Conservation (phyloP, 2,888 invertebrate genomes). For the Tetheella fluctuosa region DNA sequence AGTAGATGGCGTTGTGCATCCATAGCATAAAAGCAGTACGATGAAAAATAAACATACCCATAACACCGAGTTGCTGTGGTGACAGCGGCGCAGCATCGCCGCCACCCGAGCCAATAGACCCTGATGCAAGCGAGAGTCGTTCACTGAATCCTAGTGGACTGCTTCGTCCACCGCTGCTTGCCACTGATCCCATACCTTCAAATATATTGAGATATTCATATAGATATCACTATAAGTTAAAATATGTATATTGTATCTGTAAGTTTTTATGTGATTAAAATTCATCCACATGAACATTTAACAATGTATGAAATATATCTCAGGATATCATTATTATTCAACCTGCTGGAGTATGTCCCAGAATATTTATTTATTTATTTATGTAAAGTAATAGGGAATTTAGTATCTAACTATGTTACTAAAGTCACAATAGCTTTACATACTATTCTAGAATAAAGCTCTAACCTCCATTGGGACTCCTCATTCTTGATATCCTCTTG, state of each 20-base stretch:
- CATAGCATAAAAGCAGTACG: background rate
- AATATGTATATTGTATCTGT: too few relatives aligned
- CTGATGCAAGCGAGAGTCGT: constrained; percentile 87
- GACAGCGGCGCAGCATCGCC: constrained; percentile 88
- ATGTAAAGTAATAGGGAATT: too few relatives aligned
- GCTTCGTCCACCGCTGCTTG: constrained; percentile 86
- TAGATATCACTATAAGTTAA: too few relatives aligned
- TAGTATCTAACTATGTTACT: too few relatives aligned
- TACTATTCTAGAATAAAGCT: background rate
- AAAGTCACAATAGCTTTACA: too few relatives aligned
- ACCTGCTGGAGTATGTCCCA: too few relatives aligned
- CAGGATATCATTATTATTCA: background rate
- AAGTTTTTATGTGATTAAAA: too few relatives aligned
- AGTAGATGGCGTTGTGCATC: constrained; percentile 41
- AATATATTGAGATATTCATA: constrained; percentile 10
- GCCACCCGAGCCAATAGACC: constrained; percentile 84
- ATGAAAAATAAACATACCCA: constrained; percentile 89
- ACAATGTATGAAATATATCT: background rate
- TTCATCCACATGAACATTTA: too few relatives aligned
- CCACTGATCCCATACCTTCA: constrained; percentile 85
- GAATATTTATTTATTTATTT: too few relatives aligned
- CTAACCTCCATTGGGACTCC: constrained; percentile 87
- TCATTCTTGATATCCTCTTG: constrained; percentile 86
- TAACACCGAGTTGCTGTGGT: constrained; percentile 94
- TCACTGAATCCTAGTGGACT: constrained; percentile 87